Evolutionary conservation across 2,113 vertebrate species (phyloP).

Genomic region (Siphamia tubifer): DNA sequence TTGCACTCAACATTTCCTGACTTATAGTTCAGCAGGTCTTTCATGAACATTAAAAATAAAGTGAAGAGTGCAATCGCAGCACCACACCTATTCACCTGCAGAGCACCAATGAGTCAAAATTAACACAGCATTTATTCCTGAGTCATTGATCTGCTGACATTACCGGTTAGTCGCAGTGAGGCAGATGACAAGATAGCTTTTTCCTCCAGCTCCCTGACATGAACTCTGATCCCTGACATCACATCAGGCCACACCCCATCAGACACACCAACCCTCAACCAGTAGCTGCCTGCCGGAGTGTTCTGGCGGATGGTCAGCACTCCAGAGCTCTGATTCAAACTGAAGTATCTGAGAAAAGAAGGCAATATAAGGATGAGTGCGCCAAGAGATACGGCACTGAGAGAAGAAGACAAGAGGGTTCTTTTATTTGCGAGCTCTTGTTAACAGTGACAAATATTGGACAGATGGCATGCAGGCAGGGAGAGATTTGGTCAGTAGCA

Average conservation of each 20-base stretch:
- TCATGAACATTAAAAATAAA: background rate
- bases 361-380: background rate
- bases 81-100: background rate
- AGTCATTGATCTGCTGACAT: background rate
- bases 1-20: background rate
- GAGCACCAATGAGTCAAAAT: background rate
- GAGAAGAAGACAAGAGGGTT: slow-evolving; percentile 9
- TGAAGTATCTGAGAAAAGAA: slow-evolving; percentile 80
- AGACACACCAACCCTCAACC: slow-evolving; percentile 84
- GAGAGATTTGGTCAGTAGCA: slow-evolving; percentile 14
- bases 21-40: background rate
- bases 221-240: slow-evolving; percentile 82
- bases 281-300: slow-evolving; percentile 81
- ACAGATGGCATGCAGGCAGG: slow-evolving; percentile 31
- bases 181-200: slow-evolving; percentile 84
- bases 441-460: background rate
- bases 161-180: slow-evolving; percentile 84
- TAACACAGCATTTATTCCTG: background rate
- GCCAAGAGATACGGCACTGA: slow-evolving; percentile 1
- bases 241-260: slow-evolving; percentile 89
- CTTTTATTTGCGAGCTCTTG: slow-evolving; percentile 14
- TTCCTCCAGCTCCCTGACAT: slow-evolving; percentile 83
- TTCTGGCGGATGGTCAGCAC: slow-evolving; percentile 79
- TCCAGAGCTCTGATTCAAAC: slow-evolving; percentile 86
- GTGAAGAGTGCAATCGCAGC: background rate